Evolutionary conservation across 2,888 invertebrate genomes (phyloP), one percentile per base, ranked within the genome.

Genomic region (Drosophila melanocephala): DNA sequence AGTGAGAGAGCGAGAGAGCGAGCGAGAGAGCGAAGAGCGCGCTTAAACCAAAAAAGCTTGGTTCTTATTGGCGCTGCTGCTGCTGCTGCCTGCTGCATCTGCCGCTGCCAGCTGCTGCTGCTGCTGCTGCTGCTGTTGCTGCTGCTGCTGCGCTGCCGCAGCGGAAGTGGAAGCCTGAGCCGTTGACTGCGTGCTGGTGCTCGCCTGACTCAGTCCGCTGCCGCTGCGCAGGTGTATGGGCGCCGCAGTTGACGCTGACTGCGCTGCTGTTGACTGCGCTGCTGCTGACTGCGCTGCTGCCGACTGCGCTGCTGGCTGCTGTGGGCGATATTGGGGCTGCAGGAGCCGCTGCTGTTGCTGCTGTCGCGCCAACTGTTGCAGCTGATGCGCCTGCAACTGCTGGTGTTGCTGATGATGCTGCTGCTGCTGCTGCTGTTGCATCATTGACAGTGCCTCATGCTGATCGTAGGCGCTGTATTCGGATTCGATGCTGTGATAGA

Each of bases 401-500:
- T 73, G 83, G 28, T 82, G 86, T 56, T 77, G 87, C 72, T 89
- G 83, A 32, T 82, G 86, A 57, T 77, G 87, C 71, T 89, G 79
- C 10, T 83, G 79, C 7, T 66, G 84, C 35, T 75, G 79, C 10
- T 83, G 79, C 7, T 66, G 84, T 10, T 89, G 53, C 63, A 93
- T 93, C 93, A 93, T 93, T 5, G 93, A 93, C 30, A 93, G 79
- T 26, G 94, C 94, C 73, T 96, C 96, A 83, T 97, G 95, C 66
- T 92, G 93, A 93, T 97, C 97, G 88, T 97, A 95, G 69, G 97
- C 90, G 88, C 97, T 97, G 92, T 97, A 97, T 93, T 97, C 97
- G 72, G 97, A 97, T 94, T 97, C 97, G 93, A 97, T 97, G 91
- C 97, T 97, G 66, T 97, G 97, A 93, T 97, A 97, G 91, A 97